Evolutionary conservation across 2,888 invertebrate genomes (phyloP), one percentile per base, ranked within the genome.

Genomic region (Scaptodrosophila latifasciaeformis): DNA sequence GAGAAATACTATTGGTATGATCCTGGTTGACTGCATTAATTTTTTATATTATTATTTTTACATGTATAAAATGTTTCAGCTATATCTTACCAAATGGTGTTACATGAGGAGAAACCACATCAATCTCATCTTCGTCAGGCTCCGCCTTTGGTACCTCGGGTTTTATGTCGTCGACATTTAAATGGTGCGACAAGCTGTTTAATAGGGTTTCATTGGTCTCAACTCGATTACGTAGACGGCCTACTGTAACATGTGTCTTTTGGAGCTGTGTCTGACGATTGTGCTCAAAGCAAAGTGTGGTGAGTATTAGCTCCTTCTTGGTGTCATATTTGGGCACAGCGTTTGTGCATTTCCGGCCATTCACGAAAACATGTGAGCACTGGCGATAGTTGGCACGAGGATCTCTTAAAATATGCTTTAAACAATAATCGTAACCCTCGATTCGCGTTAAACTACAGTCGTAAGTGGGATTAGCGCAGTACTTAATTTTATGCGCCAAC

Each of bases 321-420:
- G 92, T 91, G 53, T 93, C 93, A 35, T 88, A 86, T 82, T 90
- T 91, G 0, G 92, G 92, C 1, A 95, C 93, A 0, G 96, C 92
- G 77, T 92, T 89, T n/a, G 89, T 87, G 82, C 96, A 96, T 59
- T 93, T 88, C 64, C 92, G 91, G 59, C 91, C 93, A 47, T 89
- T 89, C 21, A 90, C 70, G 84, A 90, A 90, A 62, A 92, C 88
- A 83, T 90, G 92, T 0, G 90, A 88, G 82, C 97, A 98, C 66
- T 93, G 94, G 59, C 91, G 91, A 84, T 91, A 98, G 0, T 96
- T 96, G 0, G 96, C 95, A 9, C 87, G 89, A 4, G 92, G 90
- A 84, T 97, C 97, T 68, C 92, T 90, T 45, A 96, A 87, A 61
- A 97, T 94, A 76, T 97, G 97, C 2, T 92, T 89, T 2, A 90